Conservation (phyloP, 37 sponge, comb jelly and placozoan species). For the Beroe ovata region DNA sequence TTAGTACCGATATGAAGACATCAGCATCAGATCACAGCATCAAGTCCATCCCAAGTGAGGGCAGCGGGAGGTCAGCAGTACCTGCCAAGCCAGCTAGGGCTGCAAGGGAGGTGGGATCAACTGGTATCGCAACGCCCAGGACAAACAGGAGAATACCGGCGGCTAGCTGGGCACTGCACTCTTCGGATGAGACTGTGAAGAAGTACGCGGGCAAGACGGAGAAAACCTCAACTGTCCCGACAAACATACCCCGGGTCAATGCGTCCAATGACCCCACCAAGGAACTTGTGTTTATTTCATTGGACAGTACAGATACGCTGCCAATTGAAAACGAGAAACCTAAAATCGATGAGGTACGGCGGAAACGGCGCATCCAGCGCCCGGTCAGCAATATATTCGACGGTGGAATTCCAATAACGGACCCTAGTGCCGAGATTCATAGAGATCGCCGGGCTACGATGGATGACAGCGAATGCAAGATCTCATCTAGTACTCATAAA, state of each 20-base stretch:
- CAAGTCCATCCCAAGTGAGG: not conserved
- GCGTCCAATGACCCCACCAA: not conserved
- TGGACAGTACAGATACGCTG: not conserved
- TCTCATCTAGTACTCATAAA: not conserved
- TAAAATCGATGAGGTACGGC: not conserved
- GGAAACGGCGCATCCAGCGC: constrained; percentile 40
- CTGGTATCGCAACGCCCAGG: not conserved
- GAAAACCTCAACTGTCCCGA: not conserved
- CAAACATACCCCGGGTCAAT: constrained; percentile 8
- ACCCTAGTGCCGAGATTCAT: no score
- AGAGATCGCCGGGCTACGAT: not conserved
- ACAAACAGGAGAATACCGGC: not conserved
- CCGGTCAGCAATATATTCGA: constrained; percentile 61
- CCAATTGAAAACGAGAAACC: not conserved
- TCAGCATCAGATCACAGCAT: not conserved
- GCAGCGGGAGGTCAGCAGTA: not conserved
- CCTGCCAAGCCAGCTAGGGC: not conserved
- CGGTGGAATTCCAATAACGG: no score
- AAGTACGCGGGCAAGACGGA: constrained; percentile 4
- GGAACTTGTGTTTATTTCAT: constrained; percentile 37
- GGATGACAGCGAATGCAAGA: not conserved
- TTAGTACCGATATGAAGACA: not conserved
- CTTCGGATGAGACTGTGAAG: not conserved
- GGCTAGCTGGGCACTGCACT: not conserved
- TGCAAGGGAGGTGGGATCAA: not conserved